phyloP scores from a whole-genome alignment of 2,113 vertebrate genomes.

The Sciurus niger region DNA sequence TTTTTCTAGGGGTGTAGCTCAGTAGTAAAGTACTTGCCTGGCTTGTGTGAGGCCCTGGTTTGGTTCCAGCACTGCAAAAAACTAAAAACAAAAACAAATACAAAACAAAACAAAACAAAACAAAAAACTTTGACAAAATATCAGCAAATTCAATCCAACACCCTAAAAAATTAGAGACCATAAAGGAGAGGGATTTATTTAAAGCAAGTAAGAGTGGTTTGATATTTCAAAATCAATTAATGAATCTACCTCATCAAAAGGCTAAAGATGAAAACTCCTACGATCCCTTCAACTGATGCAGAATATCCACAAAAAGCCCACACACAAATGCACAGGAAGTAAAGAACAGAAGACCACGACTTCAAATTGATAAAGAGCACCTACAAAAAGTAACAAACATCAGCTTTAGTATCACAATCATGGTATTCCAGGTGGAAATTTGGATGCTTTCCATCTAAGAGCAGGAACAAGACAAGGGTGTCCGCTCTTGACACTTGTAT shows the following conservation, averaged over 20 bases:
- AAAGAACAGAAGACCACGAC: background rate
- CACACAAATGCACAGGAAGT: constrained; percentile 1
- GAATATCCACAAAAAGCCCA: background rate
- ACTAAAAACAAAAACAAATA: background rate
- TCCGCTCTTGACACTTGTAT: background rate
- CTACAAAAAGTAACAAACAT: background rate
- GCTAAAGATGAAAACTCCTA: constrained; percentile 26
- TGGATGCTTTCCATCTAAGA: background rate
- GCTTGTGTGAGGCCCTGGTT: too few relatives aligned
- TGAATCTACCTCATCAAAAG: background rate
- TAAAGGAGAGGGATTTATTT: too few relatives aligned
- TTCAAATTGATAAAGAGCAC: background rate
- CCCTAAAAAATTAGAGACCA: too few relatives aligned
- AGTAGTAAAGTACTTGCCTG: too few relatives aligned
- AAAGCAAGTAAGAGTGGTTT: too few relatives aligned
- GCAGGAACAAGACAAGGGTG: background rate
- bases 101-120: background rate
- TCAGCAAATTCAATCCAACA: background rate
- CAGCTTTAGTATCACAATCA: background rate
- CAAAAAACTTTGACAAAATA: background rate
- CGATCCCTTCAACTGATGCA: background rate
- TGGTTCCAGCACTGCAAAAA: background rate
- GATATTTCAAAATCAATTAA: background rate
- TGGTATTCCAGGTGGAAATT: background rate
- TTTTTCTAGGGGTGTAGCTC: background rate